These are phyloP conservation scores for Gonioctena quinquepunctata DNA, from an alignment of 1,140 invertebrate genomes.

Conservation along the genomic window DNA sequence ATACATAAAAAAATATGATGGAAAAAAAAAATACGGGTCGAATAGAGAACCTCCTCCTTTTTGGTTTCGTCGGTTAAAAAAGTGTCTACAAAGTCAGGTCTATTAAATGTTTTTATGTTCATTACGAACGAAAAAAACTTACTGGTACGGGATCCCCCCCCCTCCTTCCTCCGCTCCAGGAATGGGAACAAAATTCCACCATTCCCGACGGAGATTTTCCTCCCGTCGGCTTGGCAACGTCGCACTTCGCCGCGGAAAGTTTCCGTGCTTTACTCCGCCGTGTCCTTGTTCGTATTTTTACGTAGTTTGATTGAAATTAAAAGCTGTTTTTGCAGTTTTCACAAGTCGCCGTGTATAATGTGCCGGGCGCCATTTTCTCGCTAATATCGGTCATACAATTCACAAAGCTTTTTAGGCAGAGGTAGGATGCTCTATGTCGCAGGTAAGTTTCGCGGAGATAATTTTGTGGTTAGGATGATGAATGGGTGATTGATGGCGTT, in stretches of 20 bases:
- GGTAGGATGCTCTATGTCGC: background rate
- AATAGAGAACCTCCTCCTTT: too few relatives aligned
- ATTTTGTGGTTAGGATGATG: background rate
- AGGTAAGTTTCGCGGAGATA: background rate
- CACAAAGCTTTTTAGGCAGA: too few relatives aligned
- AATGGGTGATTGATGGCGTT: background rate
- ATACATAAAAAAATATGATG: too few relatives aligned
- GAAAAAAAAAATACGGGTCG: too few relatives aligned
- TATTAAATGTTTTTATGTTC: too few relatives aligned
- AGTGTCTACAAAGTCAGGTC: too few relatives aligned
- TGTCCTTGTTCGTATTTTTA: constrained; percentile 25
- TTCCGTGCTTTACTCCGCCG: constrained; percentile 19
- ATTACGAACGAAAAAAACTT: too few relatives aligned
- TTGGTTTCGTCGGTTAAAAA: too few relatives aligned
- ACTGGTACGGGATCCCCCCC: too few relatives aligned
- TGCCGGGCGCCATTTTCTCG: background rate
- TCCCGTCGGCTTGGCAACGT: background rate
- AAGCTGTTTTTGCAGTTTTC: constrained; percentile 11
- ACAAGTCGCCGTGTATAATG: background rate
- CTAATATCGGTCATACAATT: too few relatives aligned
- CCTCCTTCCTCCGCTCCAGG: too few relatives aligned
- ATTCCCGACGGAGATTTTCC: constrained; percentile 9
- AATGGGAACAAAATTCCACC: too few relatives aligned
- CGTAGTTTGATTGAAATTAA: constrained; percentile 19
- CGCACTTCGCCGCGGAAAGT: constrained; percentile 17